These are phyloP conservation scores for Aspiorhynchus laticeps DNA, from an alignment of 2,113 vertebrate species.

Conservation along the genomic window DNA sequence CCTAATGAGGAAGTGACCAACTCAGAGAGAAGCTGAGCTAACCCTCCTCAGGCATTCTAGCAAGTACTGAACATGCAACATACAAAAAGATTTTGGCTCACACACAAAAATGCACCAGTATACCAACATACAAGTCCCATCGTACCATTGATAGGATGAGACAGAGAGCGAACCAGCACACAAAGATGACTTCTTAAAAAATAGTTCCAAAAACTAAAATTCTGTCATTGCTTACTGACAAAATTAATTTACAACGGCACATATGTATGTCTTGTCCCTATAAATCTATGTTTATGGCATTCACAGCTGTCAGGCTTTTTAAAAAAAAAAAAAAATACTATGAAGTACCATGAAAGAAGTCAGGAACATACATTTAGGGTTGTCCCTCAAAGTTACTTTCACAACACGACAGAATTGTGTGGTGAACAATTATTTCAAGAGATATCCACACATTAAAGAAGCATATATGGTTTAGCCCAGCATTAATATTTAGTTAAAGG, in stretches of 20 bases:
- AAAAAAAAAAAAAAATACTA: background rate
- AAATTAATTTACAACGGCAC: background rate
- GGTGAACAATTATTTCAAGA: background rate
- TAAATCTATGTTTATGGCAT: background rate
- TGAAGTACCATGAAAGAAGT: background rate
- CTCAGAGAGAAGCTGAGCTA: conserved; percentile 51
- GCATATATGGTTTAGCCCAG: background rate
- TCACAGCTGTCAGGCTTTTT: background rate
- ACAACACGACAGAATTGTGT: background rate
- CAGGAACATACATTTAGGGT: background rate
- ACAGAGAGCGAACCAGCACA: background rate
- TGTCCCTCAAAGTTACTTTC: background rate
- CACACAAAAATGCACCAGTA: conserved; percentile 19
- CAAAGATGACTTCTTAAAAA: background rate
- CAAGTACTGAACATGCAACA: conserved; percentile 35
- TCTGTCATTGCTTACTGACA: background rate
- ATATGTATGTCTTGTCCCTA: background rate
- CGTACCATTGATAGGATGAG: background rate
- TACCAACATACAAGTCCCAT: conserved; percentile 20
- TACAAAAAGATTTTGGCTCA: conserved; percentile 33
- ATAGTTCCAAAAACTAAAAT: background rate
- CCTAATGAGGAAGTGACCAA: conserved; percentile 65
- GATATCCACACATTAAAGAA: background rate
- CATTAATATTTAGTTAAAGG: conserved; percentile 32
- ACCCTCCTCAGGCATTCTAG: conserved; percentile 25